phyloP scores from a whole-genome alignment of 2,113 vertebrate genomes.

The Tyrannus savana region DNA sequence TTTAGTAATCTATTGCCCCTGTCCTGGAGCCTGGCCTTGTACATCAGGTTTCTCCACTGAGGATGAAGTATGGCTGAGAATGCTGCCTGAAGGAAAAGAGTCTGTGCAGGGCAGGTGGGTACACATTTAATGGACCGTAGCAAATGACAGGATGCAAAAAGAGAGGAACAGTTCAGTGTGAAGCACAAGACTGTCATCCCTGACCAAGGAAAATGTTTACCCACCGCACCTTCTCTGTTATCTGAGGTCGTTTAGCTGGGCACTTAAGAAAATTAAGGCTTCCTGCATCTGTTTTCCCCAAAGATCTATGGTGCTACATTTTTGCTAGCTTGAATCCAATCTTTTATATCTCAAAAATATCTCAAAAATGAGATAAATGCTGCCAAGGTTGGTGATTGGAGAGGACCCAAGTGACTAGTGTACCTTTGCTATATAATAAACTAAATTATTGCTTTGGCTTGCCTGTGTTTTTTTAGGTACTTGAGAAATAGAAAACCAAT shows the following conservation, averaged over 20 bases:
- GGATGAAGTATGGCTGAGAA: background rate
- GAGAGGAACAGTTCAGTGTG: background rate
- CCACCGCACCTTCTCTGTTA: background rate
- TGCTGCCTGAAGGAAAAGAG: background rate
- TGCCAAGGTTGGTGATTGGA: background rate
- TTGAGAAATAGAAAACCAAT: slow-evolving; percentile 14
- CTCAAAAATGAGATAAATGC: slow-evolving; percentile 1
- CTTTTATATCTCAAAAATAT: background rate
- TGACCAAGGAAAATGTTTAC: background rate
- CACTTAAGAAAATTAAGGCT: slow-evolving; percentile 35
- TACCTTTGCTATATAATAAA: slow-evolving; percentile 24
- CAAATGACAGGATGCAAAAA: background rate
- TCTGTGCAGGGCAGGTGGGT: too few species aligned
- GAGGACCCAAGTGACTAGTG: background rate
- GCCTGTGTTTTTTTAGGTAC: background rate
- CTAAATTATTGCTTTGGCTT: slow-evolving; percentile 31
- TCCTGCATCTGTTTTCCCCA: background rate
- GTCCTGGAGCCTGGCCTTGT: background rate
- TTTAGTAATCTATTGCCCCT: background rate
- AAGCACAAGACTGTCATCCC: background rate
- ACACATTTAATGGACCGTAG: background rate
- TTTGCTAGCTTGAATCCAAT: background rate
- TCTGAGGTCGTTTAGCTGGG: background rate
- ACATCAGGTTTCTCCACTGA: background rate
- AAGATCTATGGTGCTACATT: background rate